A percentile compares a stretch with the other conserved stretches of the same genome.
Evolutionary conservation across 1,140 invertebrate genomes (phyloP).

Genomic region (Phymorhynchus buccinoides): DNA sequence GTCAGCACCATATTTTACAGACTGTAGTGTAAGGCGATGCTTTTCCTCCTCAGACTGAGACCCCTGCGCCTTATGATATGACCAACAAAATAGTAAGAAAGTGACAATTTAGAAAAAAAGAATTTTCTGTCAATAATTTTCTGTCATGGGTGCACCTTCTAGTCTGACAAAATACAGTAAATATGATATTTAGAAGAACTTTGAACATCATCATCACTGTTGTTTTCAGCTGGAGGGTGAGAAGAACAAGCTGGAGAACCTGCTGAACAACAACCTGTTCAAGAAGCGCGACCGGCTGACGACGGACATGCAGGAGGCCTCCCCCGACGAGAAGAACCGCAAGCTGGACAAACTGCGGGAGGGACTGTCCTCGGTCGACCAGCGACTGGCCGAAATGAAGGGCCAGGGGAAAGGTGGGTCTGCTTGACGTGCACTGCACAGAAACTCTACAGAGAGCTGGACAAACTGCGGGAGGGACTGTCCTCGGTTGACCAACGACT

Average conservation of each 20-base stretch:
- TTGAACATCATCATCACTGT: too few relatives aligned
- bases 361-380: conserved; percentile 63
- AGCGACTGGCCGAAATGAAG: conserved; percentile 65
- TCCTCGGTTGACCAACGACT: conserved; percentile 62
- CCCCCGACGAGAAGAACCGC: conserved; percentile 62
- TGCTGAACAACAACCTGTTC: conserved; percentile 97
- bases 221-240: conserved; percentile 86
- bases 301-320: conserved; percentile 69
- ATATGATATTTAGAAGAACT: too few relatives aligned
- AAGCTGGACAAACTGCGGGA: conserved; percentile 62
- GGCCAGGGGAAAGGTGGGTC: conserved; percentile 63
- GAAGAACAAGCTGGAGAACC: conserved; percentile 97
- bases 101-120: too few relatives aligned
- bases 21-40: too few relatives aligned
- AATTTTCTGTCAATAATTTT: too few relatives aligned
- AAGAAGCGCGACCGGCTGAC: conserved; percentile 86
- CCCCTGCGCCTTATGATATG: too few relatives aligned
- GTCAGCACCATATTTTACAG: too few relatives aligned
- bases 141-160: too few relatives aligned
- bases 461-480: conserved; percentile 62
- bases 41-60: too few relatives aligned
- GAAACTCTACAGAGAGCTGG: conserved; percentile 66
- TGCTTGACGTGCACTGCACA: too few relatives aligned
- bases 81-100: too few relatives aligned
- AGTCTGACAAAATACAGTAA: too few relatives aligned